phyloP scores from a whole-genome alignment of 2,888 invertebrate genomes.

The Dorcus hopei region DNA sequence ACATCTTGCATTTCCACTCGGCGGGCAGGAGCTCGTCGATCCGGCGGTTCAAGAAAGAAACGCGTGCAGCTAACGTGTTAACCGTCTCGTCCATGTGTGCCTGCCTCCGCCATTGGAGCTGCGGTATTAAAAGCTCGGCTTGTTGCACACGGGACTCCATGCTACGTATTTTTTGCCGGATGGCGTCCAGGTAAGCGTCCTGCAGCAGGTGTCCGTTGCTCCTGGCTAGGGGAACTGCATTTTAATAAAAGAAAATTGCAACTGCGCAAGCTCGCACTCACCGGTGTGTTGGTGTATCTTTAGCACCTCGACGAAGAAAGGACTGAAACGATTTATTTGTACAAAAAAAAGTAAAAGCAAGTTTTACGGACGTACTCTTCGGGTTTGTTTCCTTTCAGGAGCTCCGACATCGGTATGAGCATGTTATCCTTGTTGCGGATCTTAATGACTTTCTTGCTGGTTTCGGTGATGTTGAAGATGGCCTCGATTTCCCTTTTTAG shows the following conservation, averaged over 20 bases:
- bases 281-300: conserved; percentile 47
- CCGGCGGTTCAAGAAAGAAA: conserved; percentile 50
- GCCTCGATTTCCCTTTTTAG: conserved; percentile 39
- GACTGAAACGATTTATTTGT: conserved; percentile 33
- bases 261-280: conserved; percentile 33
- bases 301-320: conserved; percentile 49
- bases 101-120: conserved; percentile 47
- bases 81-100: conserved; percentile 51
- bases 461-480: conserved; percentile 39
- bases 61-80: conserved; percentile 46
- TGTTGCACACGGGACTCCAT: conserved; percentile 49
- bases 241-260: neutral
- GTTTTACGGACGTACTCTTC: conserved; percentile 32
- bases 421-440: conserved; percentile 47
- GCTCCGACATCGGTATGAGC: conserved; percentile 48
- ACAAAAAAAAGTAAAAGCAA: conserved; percentile 9
- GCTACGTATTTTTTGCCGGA: conserved; percentile 48
- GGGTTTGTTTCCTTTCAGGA: conserved; percentile 42
- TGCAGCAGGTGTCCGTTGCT: conserved; percentile 39
- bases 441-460: conserved; percentile 49
- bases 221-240: conserved; percentile 15
- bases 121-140: conserved; percentile 47
- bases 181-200: conserved; percentile 51
- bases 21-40: conserved; percentile 51
- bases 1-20: conserved; percentile 48